phyloP scores from a whole-genome alignment of 2,888 invertebrate genomes.

The Epinotia brunnichana region DNA sequence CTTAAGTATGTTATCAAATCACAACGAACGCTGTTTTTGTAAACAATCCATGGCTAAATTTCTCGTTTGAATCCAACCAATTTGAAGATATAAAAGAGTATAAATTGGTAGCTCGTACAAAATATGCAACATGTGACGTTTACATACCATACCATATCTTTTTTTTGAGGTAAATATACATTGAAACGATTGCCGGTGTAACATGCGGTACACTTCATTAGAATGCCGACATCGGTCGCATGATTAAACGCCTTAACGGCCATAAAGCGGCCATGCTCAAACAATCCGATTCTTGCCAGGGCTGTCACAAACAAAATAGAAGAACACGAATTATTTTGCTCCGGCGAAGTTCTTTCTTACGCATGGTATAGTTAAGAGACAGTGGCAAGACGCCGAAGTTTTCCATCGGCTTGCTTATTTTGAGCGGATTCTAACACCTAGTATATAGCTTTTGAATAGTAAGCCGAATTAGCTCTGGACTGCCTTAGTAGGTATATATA shows the following conservation, averaged over 20 bases:
- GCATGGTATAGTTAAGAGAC: no score
- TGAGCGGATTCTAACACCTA: not conserved
- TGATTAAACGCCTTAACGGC: constrained; percentile 71
- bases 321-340: not conserved
- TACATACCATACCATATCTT: not conserved
- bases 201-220: constrained; percentile 54
- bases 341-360: not conserved
- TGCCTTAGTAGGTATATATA: not conserved
- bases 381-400: not conserved
- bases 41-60: no score
- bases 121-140: no score
- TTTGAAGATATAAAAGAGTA: no score
- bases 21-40: not conserved
- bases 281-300: constrained; percentile 60
- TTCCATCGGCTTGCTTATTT: not conserved
- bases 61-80: not conserved
- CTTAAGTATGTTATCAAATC: not conserved
- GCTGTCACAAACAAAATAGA: constrained; percentile 50
- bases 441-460: not conserved
- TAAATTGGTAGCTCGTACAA: no score
- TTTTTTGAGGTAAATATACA: not conserved
- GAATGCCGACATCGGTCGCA: constrained; percentile 51
- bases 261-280: constrained; percentile 64
- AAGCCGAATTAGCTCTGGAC: not conserved
- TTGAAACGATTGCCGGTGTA: constrained; percentile 2